Base-by-base conservation (phyloP, 2,888 invertebrate species). In the Lochmaea crataegi region DNA sequence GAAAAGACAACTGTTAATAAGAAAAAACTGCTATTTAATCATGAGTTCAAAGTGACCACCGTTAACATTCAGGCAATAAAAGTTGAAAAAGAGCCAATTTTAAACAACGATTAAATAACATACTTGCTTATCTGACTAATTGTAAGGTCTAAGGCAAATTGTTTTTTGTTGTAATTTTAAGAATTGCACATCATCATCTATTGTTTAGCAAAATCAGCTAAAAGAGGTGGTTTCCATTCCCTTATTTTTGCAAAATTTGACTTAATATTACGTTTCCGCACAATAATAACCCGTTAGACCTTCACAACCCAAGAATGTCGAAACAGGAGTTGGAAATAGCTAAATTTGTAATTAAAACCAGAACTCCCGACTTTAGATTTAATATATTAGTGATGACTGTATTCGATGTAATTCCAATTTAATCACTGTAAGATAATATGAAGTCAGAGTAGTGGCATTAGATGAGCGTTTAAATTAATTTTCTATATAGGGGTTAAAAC, bases 351-450 rank as follows among this genome's bases (percentile, higher is more conserved):
- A 65, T 51, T 51, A 48, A 26, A 22, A 11, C 32, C 14, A 32
- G 32, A 48, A 65, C 41, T 38, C 68, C 69, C 61, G 70, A 69
- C 72, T 71, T 67, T 71, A 73, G 69, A 73, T 53, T 74, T 75
- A 75, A 75, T 72, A 75, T 72, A 77, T 76, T 74, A 76, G 77
- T 60, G 60, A 68, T 68, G 68, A 68, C 68, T 68, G 68, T 61
- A 51, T 69, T 63, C 61, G 69, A 78, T 74, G 77, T 79, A 78
- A 81, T 80, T 80, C 75, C 78, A 75, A 77, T 81, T 80, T 81
- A 81, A 81, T 81, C 80, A 77, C 77, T 69, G 72, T 77, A 78
- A 80, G 81, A 80, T 81, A 79, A 80, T 79, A 81, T 78, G 77
- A 81, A 80, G 77, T 80, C 76, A 77, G 75, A 75, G 69, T 51